Percentiles rank a stretch among this genome's conserved stretches.
These are phyloP conservation scores for Antheraea mylitta DNA, from an alignment of 1,140 invertebrate species.

Conservation along the genomic window DNA sequence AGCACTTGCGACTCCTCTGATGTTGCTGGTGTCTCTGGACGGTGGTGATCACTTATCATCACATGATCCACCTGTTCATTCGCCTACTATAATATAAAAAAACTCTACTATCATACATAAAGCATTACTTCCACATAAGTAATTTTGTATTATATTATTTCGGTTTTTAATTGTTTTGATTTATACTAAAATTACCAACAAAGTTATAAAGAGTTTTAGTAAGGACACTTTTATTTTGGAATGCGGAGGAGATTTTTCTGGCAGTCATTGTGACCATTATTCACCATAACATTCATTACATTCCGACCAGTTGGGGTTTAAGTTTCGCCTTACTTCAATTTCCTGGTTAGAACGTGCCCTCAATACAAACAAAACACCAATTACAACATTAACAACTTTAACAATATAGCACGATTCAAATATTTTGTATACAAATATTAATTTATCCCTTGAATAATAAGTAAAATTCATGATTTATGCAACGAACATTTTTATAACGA, in stretches of 20 bases:
- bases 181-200: background rate
- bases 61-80: too few relatives aligned
- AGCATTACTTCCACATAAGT: too few relatives aligned
- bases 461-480: too few relatives aligned
- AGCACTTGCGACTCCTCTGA: too few relatives aligned
- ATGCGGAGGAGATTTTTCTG: constrained; percentile 14
- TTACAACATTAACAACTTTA: constrained; percentile 3
- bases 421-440: constrained; percentile 4
- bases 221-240: background rate
- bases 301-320: constrained; percentile 14
- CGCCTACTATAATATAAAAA: too few relatives aligned
- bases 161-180: background rate
- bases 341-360: constrained; percentile 26
- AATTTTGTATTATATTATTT: too few relatives aligned
- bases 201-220: background rate
- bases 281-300: constrained; percentile 17
- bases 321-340: constrained; percentile 24
- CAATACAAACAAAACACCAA: constrained; percentile 25
- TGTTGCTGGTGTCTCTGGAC: too few relatives aligned
- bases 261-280: constrained; percentile 15
- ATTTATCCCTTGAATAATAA: too few relatives aligned
- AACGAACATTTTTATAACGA: too few relatives aligned
- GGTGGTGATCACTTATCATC: too few relatives aligned
- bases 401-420: background rate
- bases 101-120: too few relatives aligned